Conservation (phyloP, 2,113 vertebrate species). For the Willisornis vidua region DNA sequence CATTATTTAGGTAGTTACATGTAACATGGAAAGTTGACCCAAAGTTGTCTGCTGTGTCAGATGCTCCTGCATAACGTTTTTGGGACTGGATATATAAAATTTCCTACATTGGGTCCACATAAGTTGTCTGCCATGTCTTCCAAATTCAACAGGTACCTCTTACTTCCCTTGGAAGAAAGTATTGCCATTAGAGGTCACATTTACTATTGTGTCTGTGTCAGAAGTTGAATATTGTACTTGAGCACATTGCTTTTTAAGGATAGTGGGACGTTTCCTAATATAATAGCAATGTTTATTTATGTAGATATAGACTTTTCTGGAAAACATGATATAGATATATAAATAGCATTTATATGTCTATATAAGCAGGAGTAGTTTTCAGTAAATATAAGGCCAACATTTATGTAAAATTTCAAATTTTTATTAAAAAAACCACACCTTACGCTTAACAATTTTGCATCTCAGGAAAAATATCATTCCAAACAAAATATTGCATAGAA, state of each 20-base stretch:
- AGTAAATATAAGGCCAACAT: background rate
- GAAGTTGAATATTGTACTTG: conserved; percentile 49
- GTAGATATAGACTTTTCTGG: conserved; percentile 22
- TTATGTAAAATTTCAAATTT: conserved; percentile 19
- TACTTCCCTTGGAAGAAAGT: conserved; percentile 47
- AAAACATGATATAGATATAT: conserved; percentile 32
- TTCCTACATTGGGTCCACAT: background rate
- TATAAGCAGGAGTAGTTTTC: conserved; percentile 2
- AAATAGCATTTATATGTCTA: conserved; percentile 28
- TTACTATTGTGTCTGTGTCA: conserved; percentile 48
- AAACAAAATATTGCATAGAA: background rate
- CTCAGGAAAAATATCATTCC: conserved; percentile 54
- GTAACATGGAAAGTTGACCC: background rate
- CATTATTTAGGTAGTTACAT: background rate
- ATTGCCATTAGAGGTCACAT: background rate
- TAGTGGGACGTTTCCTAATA: conserved; percentile 4
- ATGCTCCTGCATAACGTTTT: conserved; percentile 4
- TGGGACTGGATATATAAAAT: background rate
- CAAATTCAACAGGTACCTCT: conserved; percentile 40
- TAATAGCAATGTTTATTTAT: background rate
- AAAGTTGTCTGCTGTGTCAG: conserved; percentile 35
- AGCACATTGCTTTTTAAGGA: conserved; percentile 57
- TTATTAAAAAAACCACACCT: background rate
- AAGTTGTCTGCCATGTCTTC: conserved; percentile 31
- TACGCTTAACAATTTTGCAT: conserved; percentile 20